A percentile compares a stretch with the other conserved stretches of the same genome.
Evolutionary conservation across 2,797 vertebrate species (phyloP).

Genomic region (Megalops cyprinoides): DNA sequence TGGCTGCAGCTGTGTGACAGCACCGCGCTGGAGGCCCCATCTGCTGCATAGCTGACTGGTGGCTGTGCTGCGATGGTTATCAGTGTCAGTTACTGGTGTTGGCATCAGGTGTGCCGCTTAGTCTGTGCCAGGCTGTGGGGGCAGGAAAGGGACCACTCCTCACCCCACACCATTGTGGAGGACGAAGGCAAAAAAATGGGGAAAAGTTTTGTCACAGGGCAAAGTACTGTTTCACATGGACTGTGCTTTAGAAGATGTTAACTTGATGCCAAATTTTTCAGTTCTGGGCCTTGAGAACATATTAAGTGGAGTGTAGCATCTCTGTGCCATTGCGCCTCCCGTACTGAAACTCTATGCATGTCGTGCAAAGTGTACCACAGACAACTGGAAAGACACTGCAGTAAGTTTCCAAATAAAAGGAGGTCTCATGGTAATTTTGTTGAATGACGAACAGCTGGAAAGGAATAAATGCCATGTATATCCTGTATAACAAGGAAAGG

Average conservation of each 20-base stretch:
- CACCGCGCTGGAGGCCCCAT: not conserved
- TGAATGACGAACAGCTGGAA: not conserved
- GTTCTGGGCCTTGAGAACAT: too few species aligned
- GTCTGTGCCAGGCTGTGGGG: not conserved
- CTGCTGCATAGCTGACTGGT: not conserved
- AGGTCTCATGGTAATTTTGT: not conserved
- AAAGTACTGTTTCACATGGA: not conserved
- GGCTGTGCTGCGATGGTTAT: conserved; percentile 17
- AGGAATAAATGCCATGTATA: not conserved
- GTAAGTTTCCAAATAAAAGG: not conserved
- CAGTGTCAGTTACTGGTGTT: conserved; percentile 23
- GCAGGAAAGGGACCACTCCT: not conserved
- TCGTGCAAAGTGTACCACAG: too few species aligned
- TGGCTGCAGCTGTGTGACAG: not conserved
- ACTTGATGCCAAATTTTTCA: not conserved
- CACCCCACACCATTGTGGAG: not conserved
- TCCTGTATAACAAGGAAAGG: not conserved
- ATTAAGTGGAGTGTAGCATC: too few species aligned
- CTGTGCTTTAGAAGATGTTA: not conserved
- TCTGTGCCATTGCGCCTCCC: too few species aligned
- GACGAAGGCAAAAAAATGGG: not conserved
- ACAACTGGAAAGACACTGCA: too few species aligned
- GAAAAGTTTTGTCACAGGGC: not conserved
- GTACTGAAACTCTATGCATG: too few species aligned
- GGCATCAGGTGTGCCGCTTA: conserved; percentile 15